Evolutionary conservation across 1,140 invertebrate species (phyloP), one percentile per base, ranked within the genome.

Genomic region (Drosophila punjabiensis): DNA sequence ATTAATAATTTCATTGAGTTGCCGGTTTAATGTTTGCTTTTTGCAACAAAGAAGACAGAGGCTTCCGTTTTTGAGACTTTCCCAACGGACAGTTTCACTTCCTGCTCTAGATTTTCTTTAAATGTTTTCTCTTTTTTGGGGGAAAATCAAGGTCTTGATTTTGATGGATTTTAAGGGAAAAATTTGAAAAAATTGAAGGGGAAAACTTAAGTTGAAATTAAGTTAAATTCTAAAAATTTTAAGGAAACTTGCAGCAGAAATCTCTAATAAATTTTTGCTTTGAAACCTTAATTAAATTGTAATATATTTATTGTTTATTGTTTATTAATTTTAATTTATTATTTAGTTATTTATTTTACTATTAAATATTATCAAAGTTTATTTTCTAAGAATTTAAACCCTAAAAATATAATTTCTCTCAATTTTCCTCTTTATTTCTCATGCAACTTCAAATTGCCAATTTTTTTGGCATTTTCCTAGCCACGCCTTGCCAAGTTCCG

Each of bases 1-100:
- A 88, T 89, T 88, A 88, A 88, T 88, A 88, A 89, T 88, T 88
- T 84, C 78, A 88, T 88, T 88, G 85, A 78, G 73, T 78, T 58
- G 41, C 55, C 65, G 61, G 55, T 66, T 61, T 65, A 35, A n/a
- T 76, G 55, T 75, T 45, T 75, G 52, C 68, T 65, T 63, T 39
- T 61, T 56, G 63, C 66, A 67, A 18, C 58, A 68, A 68, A 35
- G 32, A 52, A 18, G 59, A 60, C 65, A 35, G 59, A 71, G 81
- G 80, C 83, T 87, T 87, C 83, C 83, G 84, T 81, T 87, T 39
- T 55, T 32, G 11, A 28, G 28, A 41, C 37, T 30, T 28, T 28
- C 41, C 20, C 67, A 18, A 35, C 37, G 68, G 14, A 68, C 52
- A 59, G 52, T 28, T 37, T 60, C 18, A 35, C 64, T 69, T 77